Evolutionary conservation across 2,113 vertebrate genomes (phyloP).

Genomic region (Polypterus bichir): DNA sequence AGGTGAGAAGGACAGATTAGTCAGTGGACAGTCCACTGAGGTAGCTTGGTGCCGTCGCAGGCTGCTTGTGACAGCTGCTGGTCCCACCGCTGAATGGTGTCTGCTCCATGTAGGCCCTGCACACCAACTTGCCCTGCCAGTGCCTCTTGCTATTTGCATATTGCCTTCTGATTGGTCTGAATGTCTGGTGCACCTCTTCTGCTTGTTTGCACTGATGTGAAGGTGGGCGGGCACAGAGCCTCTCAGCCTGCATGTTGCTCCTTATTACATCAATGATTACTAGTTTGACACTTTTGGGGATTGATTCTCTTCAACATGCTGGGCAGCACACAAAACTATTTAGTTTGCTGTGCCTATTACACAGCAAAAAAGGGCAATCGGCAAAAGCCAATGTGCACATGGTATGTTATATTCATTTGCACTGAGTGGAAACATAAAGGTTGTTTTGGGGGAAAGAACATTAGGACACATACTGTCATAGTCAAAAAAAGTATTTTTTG

Average conservation of each 20-base stretch:
- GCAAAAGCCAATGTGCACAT: background rate
- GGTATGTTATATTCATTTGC: background rate
- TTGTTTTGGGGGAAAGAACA: background rate
- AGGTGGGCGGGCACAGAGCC: no score
- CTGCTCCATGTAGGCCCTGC: conserved; percentile 52
- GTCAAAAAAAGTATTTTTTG: conserved; percentile 1
- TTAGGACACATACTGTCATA: background rate
- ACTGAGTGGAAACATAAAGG: background rate
- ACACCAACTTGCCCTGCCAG: conserved; percentile 40
- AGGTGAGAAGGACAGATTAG: no score
- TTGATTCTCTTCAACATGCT: no score
- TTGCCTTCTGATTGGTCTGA: conserved; percentile 35
- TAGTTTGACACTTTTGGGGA: no score
- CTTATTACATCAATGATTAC: no score
- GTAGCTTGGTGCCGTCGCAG: no score
- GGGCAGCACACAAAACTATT: no score
- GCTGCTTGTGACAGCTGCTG: no score
- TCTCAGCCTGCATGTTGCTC: no score
- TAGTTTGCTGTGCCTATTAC: no score
- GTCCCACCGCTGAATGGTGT: background rate
- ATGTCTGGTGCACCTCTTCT: conserved; percentile 17
- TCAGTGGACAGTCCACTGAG: no score
- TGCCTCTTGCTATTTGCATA: conserved; percentile 36
- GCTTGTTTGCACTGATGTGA: no score
- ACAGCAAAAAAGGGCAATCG: background rate